These are phyloP conservation scores for Linepithema humile DNA, from an alignment of 1,140 invertebrate genomes.

Conservation along the genomic window DNA sequence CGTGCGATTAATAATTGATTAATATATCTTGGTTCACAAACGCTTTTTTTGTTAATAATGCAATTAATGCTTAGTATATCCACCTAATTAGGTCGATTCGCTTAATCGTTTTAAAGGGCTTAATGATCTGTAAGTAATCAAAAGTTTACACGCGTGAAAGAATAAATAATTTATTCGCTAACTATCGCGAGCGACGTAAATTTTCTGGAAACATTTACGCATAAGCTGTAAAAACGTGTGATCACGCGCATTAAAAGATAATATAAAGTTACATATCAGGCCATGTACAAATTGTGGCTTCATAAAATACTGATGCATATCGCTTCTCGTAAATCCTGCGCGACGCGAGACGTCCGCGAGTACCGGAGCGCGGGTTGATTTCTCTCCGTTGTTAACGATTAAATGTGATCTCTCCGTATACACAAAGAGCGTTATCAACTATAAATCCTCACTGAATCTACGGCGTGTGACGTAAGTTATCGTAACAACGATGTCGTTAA, in stretches of 20 bases:
- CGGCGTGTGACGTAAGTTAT: not conserved
- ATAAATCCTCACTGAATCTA: not conserved
- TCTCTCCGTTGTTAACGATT: not conserved
- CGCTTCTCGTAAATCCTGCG: not conserved
- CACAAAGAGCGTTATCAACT: not conserved
- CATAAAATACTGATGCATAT: not conserved
- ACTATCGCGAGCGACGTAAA: not conserved
- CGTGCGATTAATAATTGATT: not conserved
- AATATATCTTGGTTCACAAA: not conserved
- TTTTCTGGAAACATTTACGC: not conserved
- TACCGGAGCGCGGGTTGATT: not conserved
- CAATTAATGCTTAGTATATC: not conserved
- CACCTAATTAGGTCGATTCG: not conserved
- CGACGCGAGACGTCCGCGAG: not conserved
- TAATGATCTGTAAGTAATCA: not conserved
- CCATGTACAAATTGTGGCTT: not conserved
- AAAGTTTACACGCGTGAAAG: not conserved
- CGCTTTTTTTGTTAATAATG: not conserved
- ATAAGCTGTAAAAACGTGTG: not conserved
- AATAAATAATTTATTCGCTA: not conserved
- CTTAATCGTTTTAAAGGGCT: not conserved
- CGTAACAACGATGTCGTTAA: not conserved
- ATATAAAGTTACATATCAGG: not conserved
- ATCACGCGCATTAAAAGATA: not conserved
- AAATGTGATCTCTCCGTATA: not conserved